Conservation (phyloP, 2,113 vertebrate species). For the Euleptes europaea region DNA sequence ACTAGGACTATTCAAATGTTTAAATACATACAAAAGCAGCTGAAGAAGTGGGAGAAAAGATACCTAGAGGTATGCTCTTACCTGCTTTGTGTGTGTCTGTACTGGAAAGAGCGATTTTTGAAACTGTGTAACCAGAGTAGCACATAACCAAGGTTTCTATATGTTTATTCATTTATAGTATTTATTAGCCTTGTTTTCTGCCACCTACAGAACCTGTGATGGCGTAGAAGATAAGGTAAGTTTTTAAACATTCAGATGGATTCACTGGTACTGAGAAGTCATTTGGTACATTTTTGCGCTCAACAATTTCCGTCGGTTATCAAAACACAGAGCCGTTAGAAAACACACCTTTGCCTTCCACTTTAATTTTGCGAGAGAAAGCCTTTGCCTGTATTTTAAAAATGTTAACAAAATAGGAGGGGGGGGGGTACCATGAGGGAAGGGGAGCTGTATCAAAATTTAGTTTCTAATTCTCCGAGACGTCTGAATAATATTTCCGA, state of each 20-base stretch:
- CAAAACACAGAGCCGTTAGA: not conserved
- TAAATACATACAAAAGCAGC: not conserved
- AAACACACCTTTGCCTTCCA: not conserved
- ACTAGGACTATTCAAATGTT: not conserved
- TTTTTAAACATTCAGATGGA: not conserved
- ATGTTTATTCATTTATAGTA: not conserved
- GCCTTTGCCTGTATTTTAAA: not conserved
- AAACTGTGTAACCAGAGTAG: not conserved
- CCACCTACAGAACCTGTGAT: no score
- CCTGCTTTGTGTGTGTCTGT: not conserved
- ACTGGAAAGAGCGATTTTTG: no score
- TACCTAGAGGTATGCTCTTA: not conserved
- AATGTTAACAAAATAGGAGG: not conserved
- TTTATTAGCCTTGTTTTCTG: not conserved
- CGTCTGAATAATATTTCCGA: constrained; percentile 2
- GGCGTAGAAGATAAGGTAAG: not conserved
- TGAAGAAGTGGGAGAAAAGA: not conserved
- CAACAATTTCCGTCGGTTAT: not conserved
- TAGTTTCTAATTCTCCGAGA: not conserved
- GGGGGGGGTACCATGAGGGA: not conserved
- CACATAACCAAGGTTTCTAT: not conserved
- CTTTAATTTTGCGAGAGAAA: not conserved
- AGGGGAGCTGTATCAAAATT: not conserved
- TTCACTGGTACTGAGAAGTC: not conserved
- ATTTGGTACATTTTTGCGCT: not conserved